phyloP scores from a whole-genome alignment of 2,888 invertebrate species.

The Drosophila limbata region DNA sequence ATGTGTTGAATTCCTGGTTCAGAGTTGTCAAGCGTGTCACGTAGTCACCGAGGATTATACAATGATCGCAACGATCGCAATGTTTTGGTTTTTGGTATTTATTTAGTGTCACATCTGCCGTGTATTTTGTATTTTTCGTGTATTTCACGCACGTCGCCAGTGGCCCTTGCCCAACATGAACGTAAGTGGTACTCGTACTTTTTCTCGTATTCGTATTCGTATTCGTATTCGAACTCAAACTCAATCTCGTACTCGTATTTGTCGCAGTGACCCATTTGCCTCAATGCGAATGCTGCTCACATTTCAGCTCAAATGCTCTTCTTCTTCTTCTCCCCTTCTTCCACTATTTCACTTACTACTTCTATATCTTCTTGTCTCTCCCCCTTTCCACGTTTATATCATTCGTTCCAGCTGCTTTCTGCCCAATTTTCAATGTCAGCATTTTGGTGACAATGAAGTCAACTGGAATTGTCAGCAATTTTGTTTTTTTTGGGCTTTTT shows the following conservation, averaged over 20 bases:
- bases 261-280: constrained; percentile 69
- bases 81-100: constrained; percentile 33
- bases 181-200: constrained; percentile 21
- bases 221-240: not conserved
- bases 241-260: not conserved
- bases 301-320: constrained; percentile 53
- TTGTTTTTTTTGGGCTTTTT: constrained; percentile 27
- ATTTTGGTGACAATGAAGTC: constrained; percentile 67
- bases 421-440: constrained; percentile 71
- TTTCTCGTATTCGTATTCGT: not conserved
- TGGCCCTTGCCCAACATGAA: constrained; percentile 72
- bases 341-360: constrained; percentile 10
- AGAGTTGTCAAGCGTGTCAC: constrained; percentile 29
- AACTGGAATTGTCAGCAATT: constrained; percentile 49
- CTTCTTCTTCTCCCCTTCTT: constrained; percentile 17
- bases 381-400: constrained; percentile 7
- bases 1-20: not conserved
- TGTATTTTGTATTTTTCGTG: not conserved
- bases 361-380: constrained; percentile 2
- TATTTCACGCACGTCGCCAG: constrained; percentile 66
- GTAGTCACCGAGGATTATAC: constrained; percentile 50
- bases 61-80: constrained; percentile 33
- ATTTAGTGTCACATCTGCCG: constrained; percentile 35
- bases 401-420: constrained; percentile 40
- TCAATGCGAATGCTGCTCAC: constrained; percentile 70